Base-by-base conservation (phyloP, 2,888 invertebrate genomes). In the Noctua pronuba region DNA sequence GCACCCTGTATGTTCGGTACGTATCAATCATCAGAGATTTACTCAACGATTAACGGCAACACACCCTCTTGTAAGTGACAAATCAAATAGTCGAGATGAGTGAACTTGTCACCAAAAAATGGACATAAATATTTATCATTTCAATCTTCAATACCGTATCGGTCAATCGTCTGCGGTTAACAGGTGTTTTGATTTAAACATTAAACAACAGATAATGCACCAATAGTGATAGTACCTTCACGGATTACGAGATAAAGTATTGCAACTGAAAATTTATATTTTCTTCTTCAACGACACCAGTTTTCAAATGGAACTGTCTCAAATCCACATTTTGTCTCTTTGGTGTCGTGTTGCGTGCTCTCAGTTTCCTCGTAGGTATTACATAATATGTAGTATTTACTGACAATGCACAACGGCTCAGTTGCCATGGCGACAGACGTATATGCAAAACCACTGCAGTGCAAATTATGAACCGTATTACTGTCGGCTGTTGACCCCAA, bases 371-470 rank as follows among this genome's bases (percentile, higher is more conserved):
- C 31, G 1, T 31, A n/a, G n/a, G n/a, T n/a, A 31, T 3, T 2
- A 60, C 8, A 60, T 68, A n/a, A n/a, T n/a, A 65, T 16, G 66
- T 58, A 71, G 60, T 46, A 60, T 64, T 67, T 58, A 73, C 84
- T 60, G 71, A 55, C 86, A 73, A 79, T 79, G 49, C 68, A 77
- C 41, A 68, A 41, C 66, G 38, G 60, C 49, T 44, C 64, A 41
- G 88, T 91, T 80, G 68, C 89, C 88, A 90, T 90, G 75, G 82
- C 86, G 84, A 89, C 89, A 66, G 81, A 78, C 79, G 82, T 85
- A 91, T 89, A 91, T 89, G 82, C 81, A 83, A 85, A 88, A 89
- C 84, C 86, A 86, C 89, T 90, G 92, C 92, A 90, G 86, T 89
- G 85, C 75, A 85, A 86, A 88, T 86, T 85, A 80, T 83, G 74